Base-by-base conservation (phyloP, 1,140 invertebrate species). In the Anastrepha ludens region DNA sequence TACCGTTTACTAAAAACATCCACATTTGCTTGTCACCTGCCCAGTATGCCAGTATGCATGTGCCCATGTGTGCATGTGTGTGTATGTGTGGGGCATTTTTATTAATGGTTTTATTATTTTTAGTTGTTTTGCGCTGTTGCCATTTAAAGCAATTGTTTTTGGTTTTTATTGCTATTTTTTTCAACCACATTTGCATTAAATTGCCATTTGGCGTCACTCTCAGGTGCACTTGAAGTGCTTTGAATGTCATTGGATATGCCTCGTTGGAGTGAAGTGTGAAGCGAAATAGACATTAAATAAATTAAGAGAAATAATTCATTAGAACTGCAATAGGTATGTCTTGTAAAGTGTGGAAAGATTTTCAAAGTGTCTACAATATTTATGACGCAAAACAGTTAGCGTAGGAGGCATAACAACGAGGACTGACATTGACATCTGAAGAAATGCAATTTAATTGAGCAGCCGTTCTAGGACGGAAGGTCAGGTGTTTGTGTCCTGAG, bases 271-370 rank as follows among this genome's bases (percentile, higher is more conserved):
- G 17, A 55, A 20, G 74, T 55, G 44, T 58, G 74, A 50, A 41
- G n/a, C 74, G 47, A 81, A 20, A 81, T 17, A 20, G 44, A n/a
- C 44, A 81, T 81, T 81, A 81, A 81, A 41, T n/a, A 81, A 81
- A 81, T 81, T 15, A 58, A 55, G 20, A 81, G 47, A 55, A 81
- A 81, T 81, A 55, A 81, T 81, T 81, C 44, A 81, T 81, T 55
- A 81, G 47, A 55, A 17, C 17, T 44, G 39, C 13, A 29, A 70
- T 55, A 55, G 11, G 11, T 55, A 55, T 55, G 1, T 55, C 6
- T 11, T 11, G 11, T 55, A 41, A 13, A 20, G 74, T 81, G 74
- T 81, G 74, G 20, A 81, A 81, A 81, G 74, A 81, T 50, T 55
- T 81, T 15, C 20, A 81, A 81, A 50, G 17, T 47, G n/a, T 11